Conservation (phyloP, 2,113 vertebrate genomes). For the Mastomys coucha region DNA sequence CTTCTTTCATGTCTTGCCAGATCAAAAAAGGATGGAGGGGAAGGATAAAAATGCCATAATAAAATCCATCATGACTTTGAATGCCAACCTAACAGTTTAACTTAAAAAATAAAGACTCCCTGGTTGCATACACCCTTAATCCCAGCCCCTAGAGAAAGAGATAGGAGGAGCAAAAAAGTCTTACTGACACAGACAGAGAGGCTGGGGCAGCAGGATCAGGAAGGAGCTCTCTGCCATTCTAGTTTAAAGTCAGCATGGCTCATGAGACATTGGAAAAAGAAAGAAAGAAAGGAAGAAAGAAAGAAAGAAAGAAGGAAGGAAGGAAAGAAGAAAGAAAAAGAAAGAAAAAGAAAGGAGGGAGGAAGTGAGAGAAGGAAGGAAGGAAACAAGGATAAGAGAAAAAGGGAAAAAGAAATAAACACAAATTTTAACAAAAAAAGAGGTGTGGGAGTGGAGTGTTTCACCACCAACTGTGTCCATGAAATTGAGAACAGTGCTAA, state of each 20-base stretch:
- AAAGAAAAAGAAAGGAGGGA: too few species aligned
- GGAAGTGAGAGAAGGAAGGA: too few species aligned
- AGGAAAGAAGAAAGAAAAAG: background rate
- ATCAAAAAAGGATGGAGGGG: background rate
- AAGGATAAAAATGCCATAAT: background rate
- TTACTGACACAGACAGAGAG: background rate
- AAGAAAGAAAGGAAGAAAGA: fast-evolving
- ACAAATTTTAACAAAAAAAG: background rate
- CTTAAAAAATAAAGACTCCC: background rate
- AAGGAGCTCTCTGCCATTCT: background rate
- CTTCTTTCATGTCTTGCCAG: background rate
- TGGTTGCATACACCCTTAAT: background rate
- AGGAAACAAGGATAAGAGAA: background rate
- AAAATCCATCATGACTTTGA: background rate
- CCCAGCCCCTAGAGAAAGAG: background rate
- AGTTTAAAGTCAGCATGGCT: background rate
- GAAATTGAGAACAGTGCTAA: constrained; percentile 46
- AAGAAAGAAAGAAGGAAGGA: too few species aligned
- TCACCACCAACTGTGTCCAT: background rate
- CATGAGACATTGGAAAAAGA: background rate
- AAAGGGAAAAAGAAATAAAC: background rate
- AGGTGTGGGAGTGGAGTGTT: background rate
- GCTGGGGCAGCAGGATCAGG: background rate
- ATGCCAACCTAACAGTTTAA: background rate
- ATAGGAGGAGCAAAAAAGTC: background rate